phyloP scores from a whole-genome alignment of 2,797 vertebrate species.

The Ambastaia sidthimunki region DNA sequence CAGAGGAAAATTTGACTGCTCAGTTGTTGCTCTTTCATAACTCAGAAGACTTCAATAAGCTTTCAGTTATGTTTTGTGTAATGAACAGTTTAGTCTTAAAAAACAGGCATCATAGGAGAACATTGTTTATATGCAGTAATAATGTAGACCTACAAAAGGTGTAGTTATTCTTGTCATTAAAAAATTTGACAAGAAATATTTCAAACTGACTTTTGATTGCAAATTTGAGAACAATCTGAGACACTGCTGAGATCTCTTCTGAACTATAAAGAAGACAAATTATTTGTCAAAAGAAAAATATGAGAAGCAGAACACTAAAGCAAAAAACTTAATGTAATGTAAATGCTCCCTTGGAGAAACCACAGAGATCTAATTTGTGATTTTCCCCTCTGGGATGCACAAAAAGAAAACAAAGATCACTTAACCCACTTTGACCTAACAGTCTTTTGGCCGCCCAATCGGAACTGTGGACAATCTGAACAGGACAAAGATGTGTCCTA shows the following conservation, averaged over 20 bases:
- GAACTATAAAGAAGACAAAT: neutral
- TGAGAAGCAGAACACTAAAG: too few relatives aligned
- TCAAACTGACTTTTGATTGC: too few relatives aligned
- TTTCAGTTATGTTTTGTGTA: neutral
- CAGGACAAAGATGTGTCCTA: conserved; percentile 41
- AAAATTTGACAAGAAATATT: too few relatives aligned
- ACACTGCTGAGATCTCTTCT: neutral
- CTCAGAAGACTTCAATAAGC: neutral
- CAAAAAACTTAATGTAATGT: too few relatives aligned
- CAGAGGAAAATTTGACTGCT: neutral
- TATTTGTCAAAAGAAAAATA: too few relatives aligned
- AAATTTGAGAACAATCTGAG: too few relatives aligned
- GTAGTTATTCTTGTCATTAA: too few relatives aligned
- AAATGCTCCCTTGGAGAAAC: too few relatives aligned
- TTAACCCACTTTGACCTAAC: conserved; percentile 25
- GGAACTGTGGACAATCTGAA: conserved; percentile 27
- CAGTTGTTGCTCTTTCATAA: neutral
- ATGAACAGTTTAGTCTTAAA: neutral
- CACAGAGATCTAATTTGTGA: neutral
- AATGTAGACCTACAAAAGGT: too few relatives aligned
- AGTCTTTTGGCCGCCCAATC: conserved; percentile 3
- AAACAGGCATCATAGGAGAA: neutral
- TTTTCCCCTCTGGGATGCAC: neutral
- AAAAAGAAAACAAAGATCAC: neutral
- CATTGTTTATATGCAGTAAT: too few relatives aligned